Conservation (phyloP, 2,113 vertebrate species). For the Brachyhypopomus occidentalis region DNA sequence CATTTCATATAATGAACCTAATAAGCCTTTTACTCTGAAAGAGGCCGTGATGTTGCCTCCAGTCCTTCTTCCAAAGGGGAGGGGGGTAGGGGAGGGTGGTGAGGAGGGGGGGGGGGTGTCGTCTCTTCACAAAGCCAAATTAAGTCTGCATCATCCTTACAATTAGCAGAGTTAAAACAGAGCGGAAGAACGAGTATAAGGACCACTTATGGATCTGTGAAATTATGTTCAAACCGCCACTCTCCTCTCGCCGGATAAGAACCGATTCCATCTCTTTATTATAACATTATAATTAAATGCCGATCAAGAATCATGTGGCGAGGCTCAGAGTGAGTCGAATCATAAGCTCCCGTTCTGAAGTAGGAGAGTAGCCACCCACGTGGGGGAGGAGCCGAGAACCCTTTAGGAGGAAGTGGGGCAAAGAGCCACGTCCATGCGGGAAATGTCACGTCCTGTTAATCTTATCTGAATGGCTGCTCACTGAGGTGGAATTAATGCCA, state of each 20-base stretch:
- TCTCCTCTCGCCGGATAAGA: constrained; percentile 14
- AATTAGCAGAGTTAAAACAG: constrained; percentile 57
- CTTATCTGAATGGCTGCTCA: constrained; percentile 69
- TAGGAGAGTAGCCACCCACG: constrained; percentile 39
- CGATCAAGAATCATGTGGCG: constrained; percentile 28
- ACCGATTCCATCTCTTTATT: constrained; percentile 22
- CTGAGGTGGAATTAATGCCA: constrained; percentile 71
- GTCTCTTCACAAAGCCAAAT: constrained; percentile 18
- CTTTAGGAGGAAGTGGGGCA: constrained; percentile 61
- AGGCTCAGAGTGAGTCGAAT: constrained; percentile 14
- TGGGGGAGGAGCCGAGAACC: constrained; percentile 48
- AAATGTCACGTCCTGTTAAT: constrained; percentile 73
- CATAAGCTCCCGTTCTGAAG: neutral
- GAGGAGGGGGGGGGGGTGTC: neutral
- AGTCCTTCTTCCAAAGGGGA: neutral
- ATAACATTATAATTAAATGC: constrained; percentile 40
- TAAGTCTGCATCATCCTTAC: constrained; percentile 15
- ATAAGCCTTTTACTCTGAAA: constrained; percentile 6
- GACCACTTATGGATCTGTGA: constrained; percentile 43
- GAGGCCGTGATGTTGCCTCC: constrained; percentile 16
- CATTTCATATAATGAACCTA: neutral
- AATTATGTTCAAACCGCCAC: constrained; percentile 38
- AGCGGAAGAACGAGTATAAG: constrained; percentile 44
- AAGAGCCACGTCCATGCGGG: constrained; percentile 69
- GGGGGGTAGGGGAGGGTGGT: neutral